These are phyloP conservation scores for Trematomus loennbergii DNA, from an alignment of 2,113 vertebrate genomes.

Conservation along the genomic window DNA sequence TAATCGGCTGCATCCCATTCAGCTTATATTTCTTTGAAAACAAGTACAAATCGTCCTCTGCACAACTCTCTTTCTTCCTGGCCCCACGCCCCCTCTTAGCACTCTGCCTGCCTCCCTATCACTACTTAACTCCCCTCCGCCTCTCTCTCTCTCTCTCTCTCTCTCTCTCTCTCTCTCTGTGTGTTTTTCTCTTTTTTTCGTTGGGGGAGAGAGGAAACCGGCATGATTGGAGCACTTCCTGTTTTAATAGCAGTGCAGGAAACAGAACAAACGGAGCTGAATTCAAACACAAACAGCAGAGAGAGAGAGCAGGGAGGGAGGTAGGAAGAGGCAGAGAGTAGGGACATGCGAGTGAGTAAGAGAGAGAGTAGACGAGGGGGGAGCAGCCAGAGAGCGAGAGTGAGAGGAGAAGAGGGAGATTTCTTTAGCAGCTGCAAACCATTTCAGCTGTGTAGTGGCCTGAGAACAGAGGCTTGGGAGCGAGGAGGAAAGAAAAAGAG, in stretches of 20 bases:
- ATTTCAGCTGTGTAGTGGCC: constrained; percentile 85
- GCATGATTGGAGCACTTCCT: constrained; percentile 87
- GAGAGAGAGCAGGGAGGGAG: constrained; percentile 37
- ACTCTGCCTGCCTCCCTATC: constrained; percentile 44
- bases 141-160: constrained; percentile 12
- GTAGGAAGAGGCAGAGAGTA: constrained; percentile 55
- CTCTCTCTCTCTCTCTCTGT: constrained; percentile 5
- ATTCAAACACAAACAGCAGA: constrained; percentile 88
- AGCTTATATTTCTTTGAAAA: constrained; percentile 59
- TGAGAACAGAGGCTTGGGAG: constrained; percentile 75
- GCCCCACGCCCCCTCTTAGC: constrained; percentile 54
- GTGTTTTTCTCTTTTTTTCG: constrained; percentile 43
- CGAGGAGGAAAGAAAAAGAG: constrained; percentile 58
- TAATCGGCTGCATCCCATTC: constrained; percentile 59
- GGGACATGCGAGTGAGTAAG: constrained; percentile 53
- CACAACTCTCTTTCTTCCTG: constrained; percentile 52
- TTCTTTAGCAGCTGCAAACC: constrained; percentile 91
- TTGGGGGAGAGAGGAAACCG: constrained; percentile 75
- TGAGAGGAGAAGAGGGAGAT: constrained; percentile 83
- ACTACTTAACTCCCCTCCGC: constrained; percentile 29
- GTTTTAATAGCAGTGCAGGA: constrained; percentile 88
- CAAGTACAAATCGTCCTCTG: constrained; percentile 63
- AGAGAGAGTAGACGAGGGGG: constrained; percentile 47
- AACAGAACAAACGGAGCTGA: constrained; percentile 87
- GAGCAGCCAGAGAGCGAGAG: constrained; percentile 69